phyloP scores from a whole-genome alignment of 2,797 vertebrate genomes.

The Sternotherus odoratus region DNA sequence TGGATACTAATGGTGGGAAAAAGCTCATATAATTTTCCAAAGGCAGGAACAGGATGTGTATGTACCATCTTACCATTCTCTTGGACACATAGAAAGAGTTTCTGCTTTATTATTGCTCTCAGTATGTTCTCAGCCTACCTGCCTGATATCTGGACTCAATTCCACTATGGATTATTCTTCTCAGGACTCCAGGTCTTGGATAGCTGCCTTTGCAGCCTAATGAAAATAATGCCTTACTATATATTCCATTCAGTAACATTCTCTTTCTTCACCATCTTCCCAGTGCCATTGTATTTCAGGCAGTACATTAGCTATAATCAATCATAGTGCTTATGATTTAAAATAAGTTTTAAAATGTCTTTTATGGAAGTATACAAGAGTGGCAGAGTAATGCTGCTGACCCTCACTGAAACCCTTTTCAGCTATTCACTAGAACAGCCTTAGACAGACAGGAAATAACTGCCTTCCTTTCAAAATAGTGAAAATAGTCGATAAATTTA shows the following conservation, averaged over 20 bases:
- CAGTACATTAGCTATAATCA: conserved; percentile 16
- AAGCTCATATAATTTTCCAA: not conserved
- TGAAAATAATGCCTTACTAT: not conserved
- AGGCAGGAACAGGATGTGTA: not conserved
- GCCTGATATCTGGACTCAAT: not conserved
- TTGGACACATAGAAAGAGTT: not conserved
- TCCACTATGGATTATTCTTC: not conserved
- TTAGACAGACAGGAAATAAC: not conserved
- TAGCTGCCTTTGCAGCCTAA: not conserved
- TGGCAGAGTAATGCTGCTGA: conserved; percentile 25
- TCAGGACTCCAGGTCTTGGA: not conserved
- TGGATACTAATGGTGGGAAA: not conserved
- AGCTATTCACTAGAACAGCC: not conserved
- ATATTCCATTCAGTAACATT: not conserved
- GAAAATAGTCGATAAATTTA: conserved; percentile 15
- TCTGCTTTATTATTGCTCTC: not conserved
- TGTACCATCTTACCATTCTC: not conserved
- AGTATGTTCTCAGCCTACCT: not conserved
- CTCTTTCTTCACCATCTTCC: conserved; percentile 21
- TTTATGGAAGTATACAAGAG: conserved; percentile 7
- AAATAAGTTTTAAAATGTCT: conserved; percentile 48
- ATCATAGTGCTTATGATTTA: conserved; percentile 42
- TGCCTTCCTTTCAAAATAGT: conserved; percentile 23
- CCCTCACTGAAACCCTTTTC: conserved; percentile 27
- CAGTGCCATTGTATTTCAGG: conserved; percentile 14